Percentiles rank a stretch among this genome's conserved stretches.
Evolutionary conservation across 2,113 vertebrate genomes (phyloP).

Genomic region (Malaclemys terrapin): DNA sequence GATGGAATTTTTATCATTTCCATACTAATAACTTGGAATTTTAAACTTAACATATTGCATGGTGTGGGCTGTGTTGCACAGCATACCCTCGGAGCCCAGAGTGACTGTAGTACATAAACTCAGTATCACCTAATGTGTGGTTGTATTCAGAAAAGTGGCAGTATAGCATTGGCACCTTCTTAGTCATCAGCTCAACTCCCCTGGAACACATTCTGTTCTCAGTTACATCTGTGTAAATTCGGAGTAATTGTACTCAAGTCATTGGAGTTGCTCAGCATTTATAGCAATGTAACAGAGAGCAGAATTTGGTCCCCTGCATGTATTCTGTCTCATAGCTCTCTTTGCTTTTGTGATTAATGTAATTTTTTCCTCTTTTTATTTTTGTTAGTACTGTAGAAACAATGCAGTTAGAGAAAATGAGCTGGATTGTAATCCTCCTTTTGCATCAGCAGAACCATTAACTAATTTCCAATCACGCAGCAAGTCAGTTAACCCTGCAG

Average conservation of each 20-base stretch:
- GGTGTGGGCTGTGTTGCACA: neutral
- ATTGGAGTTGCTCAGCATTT: neutral
- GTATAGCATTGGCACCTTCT: accelerated
- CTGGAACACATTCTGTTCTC: neutral
- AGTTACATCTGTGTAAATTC: accelerated
- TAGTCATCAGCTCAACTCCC: neutral
- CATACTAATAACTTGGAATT: neutral
- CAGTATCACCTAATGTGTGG: neutral
- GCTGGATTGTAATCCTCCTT: neutral
- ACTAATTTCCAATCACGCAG: neutral
- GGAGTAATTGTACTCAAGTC: neutral
- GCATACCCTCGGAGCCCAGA: neutral
- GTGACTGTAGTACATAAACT: neutral
- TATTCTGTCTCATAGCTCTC: neutral
- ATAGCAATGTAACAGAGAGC: accelerated
- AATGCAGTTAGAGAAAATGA: neutral
- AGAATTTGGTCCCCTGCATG: accelerated
- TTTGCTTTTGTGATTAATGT: accelerated
- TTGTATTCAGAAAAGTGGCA: neutral
- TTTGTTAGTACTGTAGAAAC: accelerated
- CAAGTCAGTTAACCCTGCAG: neutral
- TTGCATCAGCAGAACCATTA: neutral
- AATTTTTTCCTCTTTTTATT: accelerated
- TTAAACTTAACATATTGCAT: neutral
- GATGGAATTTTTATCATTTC: neutral